Percentiles rank a stretch among this genome's conserved stretches.
Conservation (phyloP, 2,797 vertebrate genomes). For the Tragopan temminckii region DNA sequence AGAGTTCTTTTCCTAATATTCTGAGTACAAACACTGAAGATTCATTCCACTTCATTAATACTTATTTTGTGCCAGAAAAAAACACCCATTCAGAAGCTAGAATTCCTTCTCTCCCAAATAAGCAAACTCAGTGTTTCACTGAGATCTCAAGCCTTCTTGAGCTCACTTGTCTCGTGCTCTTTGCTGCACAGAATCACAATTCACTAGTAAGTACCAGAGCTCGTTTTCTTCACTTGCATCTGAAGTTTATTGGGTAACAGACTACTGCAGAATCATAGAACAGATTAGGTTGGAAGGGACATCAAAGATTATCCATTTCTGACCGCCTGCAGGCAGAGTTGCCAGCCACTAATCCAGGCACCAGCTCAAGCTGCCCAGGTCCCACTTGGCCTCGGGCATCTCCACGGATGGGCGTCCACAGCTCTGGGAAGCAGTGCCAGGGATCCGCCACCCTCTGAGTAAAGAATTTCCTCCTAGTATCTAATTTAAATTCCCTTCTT, state of each 20-base stretch:
- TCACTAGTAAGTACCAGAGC: background rate
- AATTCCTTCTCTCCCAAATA: background rate
- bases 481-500: too few species aligned
- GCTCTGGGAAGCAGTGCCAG: too few species aligned
- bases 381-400: too few species aligned
- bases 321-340: too few species aligned
- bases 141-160: background rate
- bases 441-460: too few species aligned
- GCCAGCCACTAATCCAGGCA: too few species aligned
- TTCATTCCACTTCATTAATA: background rate
- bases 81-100: background rate
- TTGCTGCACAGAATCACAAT: background rate
- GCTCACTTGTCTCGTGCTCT: background rate
- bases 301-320: too few species aligned
- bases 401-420: too few species aligned
- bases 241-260: background rate
- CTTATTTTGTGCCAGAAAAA: background rate
- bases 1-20: background rate
- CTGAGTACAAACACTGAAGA: background rate
- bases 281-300: too few species aligned
- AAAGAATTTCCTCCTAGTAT: too few species aligned
- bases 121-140: background rate
- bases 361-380: too few species aligned
- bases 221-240: fast-evolving
- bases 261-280: background rate